These are phyloP conservation scores for Coryphaenoides rupestris DNA, from an alignment of 2,113 vertebrate genomes.

Conservation along the genomic window DNA sequence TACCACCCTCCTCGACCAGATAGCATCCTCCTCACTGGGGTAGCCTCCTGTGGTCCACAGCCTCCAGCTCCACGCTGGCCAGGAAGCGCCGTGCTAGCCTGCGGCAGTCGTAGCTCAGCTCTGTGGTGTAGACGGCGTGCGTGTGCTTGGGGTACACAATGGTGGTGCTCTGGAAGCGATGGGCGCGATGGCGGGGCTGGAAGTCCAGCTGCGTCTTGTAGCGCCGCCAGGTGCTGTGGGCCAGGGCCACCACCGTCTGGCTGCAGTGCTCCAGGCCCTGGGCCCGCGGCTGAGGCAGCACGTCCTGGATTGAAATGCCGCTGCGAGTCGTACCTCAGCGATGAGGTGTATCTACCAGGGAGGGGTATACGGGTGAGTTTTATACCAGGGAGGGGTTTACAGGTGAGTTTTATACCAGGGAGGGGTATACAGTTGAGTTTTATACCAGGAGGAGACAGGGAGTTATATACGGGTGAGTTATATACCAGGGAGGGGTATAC, in stretches of 20 bases:
- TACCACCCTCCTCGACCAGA: too few species aligned
- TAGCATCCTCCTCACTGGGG: conserved; percentile 53
- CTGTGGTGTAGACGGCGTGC: conserved; percentile 84
- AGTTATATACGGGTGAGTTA: too few species aligned
- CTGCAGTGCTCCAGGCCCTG: conserved; percentile 81
- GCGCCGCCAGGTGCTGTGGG: conserved; percentile 87
- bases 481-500: too few species aligned
- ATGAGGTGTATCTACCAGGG: conserved; percentile 86
- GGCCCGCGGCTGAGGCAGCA: conserved; percentile 78
- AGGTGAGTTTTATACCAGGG: too few species aligned
- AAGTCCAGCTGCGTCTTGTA: conserved; percentile 86
- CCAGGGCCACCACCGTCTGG: conserved; percentile 84
- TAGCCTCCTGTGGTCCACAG: conserved; percentile 49
- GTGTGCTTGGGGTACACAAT: conserved; percentile 92
- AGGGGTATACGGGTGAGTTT: too few species aligned
- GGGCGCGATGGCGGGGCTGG: conserved; percentile 77
- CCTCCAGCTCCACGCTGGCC: conserved; percentile 88
- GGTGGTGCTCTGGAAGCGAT: conserved; percentile 85
- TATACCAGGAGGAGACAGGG: too few species aligned
- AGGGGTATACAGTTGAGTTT: too few species aligned
- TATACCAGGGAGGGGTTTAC: too few species aligned
- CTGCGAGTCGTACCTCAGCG: conserved; percentile 84
- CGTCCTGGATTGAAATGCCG: conserved; percentile 85
- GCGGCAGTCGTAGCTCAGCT: conserved; percentile 87
- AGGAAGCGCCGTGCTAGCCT: conserved; percentile 80